Base-by-base conservation (phyloP, 2,888 invertebrate species). In the Caenorhabditis sp. region DNA sequence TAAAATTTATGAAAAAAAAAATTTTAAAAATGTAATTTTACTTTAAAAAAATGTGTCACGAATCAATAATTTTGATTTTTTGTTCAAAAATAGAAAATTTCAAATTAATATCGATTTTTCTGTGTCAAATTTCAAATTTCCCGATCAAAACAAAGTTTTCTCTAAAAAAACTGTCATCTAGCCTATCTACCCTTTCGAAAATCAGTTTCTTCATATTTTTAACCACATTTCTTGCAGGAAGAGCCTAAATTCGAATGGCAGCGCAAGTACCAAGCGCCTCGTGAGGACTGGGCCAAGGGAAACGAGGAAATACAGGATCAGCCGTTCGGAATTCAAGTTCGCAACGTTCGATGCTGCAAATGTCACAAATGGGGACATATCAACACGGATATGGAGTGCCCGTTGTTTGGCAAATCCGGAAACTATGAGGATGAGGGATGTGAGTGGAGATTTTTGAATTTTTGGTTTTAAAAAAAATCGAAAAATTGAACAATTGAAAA, bases 241-340 rank as follows among this genome's bases (percentile, higher is more conserved):
- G 98, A 98, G 90, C 98, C 96, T 91, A 99, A 98, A 93, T 99
- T 99, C 93, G 99, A 99, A 92, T 99, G 99, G 99, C 99, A 99
- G 93, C 94, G 99, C 56, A 98, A 98, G 92, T 99, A 97, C 91
- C 98, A 98, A 93, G 99, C 99, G 5, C 99, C 99, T 0, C 94
- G 99, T 92, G 99, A 99, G 93, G 97, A 94, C 89, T 98, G 97
- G 92, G 97, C 98, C 90, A 98, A 98, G 92, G 97, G 97, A 20
- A 97, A 99, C 92, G 96, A 97, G 84, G 96, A 97, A 92, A 98
- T 99, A 90, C 94, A 96, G 78, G 99, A 99, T 74, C 88, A 88
- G 62, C 88, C 87, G 26, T 88, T 89, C 71, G 88, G 88, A 62
- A 86, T 90, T n/a, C 95, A 97, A 93, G 97, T 97, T 2, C 94